Conservation (phyloP, 2,113 vertebrate species). For the Beaufortia kweichowensis region DNA sequence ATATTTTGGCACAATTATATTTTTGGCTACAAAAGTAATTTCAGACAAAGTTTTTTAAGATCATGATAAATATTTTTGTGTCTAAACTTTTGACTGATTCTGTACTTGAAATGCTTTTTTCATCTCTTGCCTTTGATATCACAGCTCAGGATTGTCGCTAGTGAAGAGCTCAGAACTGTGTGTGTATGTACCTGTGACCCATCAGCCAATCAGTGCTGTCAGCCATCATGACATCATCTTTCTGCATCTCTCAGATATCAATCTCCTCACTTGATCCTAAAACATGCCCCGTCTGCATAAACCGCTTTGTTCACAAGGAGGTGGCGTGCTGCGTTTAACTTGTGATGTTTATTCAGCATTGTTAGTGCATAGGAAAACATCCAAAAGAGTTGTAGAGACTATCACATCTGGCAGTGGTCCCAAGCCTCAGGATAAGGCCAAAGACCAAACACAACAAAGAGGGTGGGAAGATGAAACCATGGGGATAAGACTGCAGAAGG, state of each 20-base stretch:
- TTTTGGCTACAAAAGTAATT: too few relatives aligned
- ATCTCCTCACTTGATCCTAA: too few relatives aligned
- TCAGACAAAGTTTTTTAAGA: too few relatives aligned
- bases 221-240: background rate
- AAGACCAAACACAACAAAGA: slow-evolving; percentile 37
- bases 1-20: too few relatives aligned
- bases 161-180: background rate
- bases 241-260: background rate
- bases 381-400: slow-evolving; percentile 8
- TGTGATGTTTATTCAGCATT: slow-evolving; percentile 18
- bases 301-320: background rate
- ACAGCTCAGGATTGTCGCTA: background rate
- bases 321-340: background rate
- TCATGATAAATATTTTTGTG: too few relatives aligned
- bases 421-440: slow-evolving; percentile 30
- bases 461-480: slow-evolving; percentile 21
- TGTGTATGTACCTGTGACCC: background rate
- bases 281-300: too few relatives aligned
- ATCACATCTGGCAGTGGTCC: slow-evolving; percentile 17
- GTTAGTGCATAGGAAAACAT: slow-evolving; percentile 32
- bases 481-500: slow-evolving; percentile 15
- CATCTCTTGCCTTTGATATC: background rate
- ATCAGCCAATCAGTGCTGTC: background rate
- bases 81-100: too few relatives aligned
- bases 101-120: too few relatives aligned